These are phyloP conservation scores for Drosophila micromelanica DNA, from an alignment of 1,140 invertebrate species.

Conservation along the genomic window DNA sequence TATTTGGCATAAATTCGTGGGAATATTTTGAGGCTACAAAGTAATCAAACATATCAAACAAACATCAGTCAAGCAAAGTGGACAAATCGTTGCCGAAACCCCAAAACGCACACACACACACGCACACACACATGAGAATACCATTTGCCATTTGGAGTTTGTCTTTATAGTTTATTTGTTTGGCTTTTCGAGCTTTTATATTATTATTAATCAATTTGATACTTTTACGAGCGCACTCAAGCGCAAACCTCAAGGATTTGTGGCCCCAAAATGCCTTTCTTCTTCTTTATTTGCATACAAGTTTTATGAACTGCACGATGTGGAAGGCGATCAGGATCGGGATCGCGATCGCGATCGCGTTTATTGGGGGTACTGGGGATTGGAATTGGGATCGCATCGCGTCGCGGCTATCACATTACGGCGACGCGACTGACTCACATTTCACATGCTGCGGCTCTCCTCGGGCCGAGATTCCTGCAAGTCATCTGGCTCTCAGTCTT, in stretches of 20 bases:
- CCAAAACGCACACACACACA: slow-evolving; percentile 23
- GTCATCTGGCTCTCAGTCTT: slow-evolving; percentile 53
- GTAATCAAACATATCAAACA: slow-evolving; percentile 82
- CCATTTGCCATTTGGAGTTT: slow-evolving; percentile 38
- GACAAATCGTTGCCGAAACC: slow-evolving; percentile 61
- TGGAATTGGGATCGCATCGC: slow-evolving; percentile 41
- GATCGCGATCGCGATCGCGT: slow-evolving; percentile 3
- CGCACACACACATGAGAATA: background rate
- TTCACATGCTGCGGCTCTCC: slow-evolving; percentile 63
- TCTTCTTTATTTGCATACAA: slow-evolving; percentile 78
- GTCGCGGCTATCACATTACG: slow-evolving; percentile 72
- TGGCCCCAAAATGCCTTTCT: slow-evolving; percentile 43
- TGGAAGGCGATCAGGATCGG: background rate
- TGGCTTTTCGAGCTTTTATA: slow-evolving; percentile 63
- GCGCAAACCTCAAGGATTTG: slow-evolving; percentile 79
- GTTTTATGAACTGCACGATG: slow-evolving; percentile 67
- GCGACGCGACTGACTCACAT: slow-evolving; percentile 72
- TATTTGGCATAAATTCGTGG: slow-evolving; percentile 57
- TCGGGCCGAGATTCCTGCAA: slow-evolving; percentile 67
- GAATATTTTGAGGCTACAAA: slow-evolving; percentile 68
- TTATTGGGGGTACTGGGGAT: background rate
- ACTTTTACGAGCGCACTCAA: slow-evolving; percentile 83
- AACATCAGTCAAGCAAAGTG: slow-evolving; percentile 78
- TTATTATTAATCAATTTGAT: slow-evolving; percentile 84
- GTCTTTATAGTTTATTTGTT: slow-evolving; percentile 70